Percentiles rank a stretch among this genome's conserved stretches.
Evolutionary conservation across 2,888 invertebrate genomes (phyloP).

Genomic region (Phyto melanocephala): DNA sequence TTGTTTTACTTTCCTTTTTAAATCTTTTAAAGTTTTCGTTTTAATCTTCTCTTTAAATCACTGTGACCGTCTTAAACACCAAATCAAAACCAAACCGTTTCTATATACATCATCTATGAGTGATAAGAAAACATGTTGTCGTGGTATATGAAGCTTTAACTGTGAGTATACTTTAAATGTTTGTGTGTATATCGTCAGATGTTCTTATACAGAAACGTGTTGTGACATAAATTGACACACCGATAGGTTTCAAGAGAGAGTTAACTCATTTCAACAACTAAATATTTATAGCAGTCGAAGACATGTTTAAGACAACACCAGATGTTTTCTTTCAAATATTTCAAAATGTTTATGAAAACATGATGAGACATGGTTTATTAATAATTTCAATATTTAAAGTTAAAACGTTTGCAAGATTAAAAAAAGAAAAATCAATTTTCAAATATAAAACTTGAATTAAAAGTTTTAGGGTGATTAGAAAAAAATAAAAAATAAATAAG

Average conservation of each 20-base stretch:
- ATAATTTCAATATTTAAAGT: not conserved
- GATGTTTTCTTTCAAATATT: slow-evolving; percentile 7
- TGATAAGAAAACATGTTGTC: slow-evolving; percentile 32
- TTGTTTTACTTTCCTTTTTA: too few species aligned
- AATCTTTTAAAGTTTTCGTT: too few species aligned
- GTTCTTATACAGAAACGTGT: slow-evolving; percentile 28
- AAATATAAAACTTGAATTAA: too few species aligned
- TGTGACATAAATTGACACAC: slow-evolving; percentile 51
- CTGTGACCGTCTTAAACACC: not conserved
- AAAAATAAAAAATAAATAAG: too few species aligned
- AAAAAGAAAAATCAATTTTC: too few species aligned
- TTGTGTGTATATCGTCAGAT: not conserved
- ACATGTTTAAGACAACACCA: not conserved
- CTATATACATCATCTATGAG: not conserved
- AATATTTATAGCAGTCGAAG: not conserved
- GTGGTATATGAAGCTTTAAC: not conserved
- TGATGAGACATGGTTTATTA: slow-evolving; percentile 1
- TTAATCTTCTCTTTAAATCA: not conserved
- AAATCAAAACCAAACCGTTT: slow-evolving; percentile 4
- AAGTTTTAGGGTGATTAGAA: too few species aligned
- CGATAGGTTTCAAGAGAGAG: slow-evolving; percentile 6
- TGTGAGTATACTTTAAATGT: not conserved
- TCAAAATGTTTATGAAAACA: slow-evolving; percentile 14
- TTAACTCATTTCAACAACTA: not conserved
- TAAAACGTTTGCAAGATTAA: too few species aligned